Conservation (phyloP, 2,113 vertebrate genomes). For the Chloroceryle aenea region DNA sequence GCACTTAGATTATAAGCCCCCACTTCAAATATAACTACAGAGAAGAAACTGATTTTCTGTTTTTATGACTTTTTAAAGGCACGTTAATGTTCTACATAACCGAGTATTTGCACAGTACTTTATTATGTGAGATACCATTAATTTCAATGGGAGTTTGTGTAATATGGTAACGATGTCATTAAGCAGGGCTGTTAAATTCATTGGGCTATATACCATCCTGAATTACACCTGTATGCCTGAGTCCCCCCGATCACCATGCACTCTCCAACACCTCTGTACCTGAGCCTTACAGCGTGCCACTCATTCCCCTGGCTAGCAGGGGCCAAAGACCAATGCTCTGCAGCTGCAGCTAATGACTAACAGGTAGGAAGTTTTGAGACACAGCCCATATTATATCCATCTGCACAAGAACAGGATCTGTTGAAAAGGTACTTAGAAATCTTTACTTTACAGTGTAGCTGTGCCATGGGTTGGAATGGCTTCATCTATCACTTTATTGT, state of each 20-base stretch:
- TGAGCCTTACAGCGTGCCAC: neutral
- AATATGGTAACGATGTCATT: conserved; percentile 51
- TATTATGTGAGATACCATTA: conserved; percentile 65
- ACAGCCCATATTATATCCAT: neutral
- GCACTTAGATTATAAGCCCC: neutral
- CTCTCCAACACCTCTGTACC: neutral
- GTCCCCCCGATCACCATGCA: neutral
- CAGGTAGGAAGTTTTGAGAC: neutral
- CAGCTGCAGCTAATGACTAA: conserved; percentile 31
- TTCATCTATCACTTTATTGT: neutral
- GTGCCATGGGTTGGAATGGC: neutral
- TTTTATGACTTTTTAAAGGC: conserved; percentile 51
- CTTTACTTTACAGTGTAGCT: neutral
- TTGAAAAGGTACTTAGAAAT: neutral
- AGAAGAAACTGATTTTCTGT: conserved; percentile 7
- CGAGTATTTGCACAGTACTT: conserved; percentile 49
- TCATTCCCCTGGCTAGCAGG: neutral
- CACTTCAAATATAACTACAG: conserved; percentile 24
- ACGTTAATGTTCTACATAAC: conserved; percentile 41
- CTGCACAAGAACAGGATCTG: neutral
- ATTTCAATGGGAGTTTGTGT: conserved; percentile 60
- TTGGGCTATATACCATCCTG: conserved; percentile 11
- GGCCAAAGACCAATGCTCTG: neutral
- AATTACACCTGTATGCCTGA: conserved; percentile 4
- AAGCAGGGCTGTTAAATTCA: conserved; percentile 52